Evolutionary conservation across 1,140 invertebrate genomes (phyloP).

Genomic region (Eciton burchellii): DNA sequence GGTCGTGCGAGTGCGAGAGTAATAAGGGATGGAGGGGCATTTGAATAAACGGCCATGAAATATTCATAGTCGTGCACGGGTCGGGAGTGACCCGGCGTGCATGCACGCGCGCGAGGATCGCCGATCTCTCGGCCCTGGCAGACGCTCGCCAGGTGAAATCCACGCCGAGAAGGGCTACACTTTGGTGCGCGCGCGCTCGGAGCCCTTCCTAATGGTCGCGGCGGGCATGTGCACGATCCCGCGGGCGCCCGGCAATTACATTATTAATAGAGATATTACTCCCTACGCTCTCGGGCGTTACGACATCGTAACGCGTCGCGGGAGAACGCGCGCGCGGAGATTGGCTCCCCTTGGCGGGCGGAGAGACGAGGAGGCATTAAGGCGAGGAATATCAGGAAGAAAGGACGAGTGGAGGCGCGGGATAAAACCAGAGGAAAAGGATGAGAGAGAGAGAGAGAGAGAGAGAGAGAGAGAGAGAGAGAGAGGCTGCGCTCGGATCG

Average conservation of each 20-base stretch:
- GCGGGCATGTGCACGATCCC: slow-evolving; percentile 74
- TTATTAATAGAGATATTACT: slow-evolving; percentile 82
- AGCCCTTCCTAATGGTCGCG: slow-evolving; percentile 72
- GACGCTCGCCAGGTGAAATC: slow-evolving; percentile 59
- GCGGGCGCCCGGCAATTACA: slow-evolving; percentile 76
- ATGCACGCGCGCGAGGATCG: slow-evolving; percentile 32
- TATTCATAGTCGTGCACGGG: slow-evolving; percentile 53
- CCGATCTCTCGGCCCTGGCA: slow-evolving; percentile 52
- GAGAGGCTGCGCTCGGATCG: slow-evolving; percentile 61
- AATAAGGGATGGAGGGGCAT: slow-evolving; percentile 22
- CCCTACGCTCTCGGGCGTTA: slow-evolving; percentile 71
- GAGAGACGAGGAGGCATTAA: background rate
- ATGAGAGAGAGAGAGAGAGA: background rate
- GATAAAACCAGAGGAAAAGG: slow-evolving; percentile 21
- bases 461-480: slow-evolving; percentile 12
- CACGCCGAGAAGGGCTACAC: slow-evolving; percentile 28
- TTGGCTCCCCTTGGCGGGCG: slow-evolving; percentile 29
- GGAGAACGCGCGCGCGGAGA: slow-evolving; percentile 67
- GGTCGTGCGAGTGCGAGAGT: slow-evolving; percentile 15
- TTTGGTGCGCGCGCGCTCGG: slow-evolving; percentile 9
- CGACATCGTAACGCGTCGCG: slow-evolving; percentile 72
- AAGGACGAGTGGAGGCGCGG: slow-evolving; percentile 2
- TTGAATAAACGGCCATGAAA: slow-evolving; percentile 55
- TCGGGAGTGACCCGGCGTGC: slow-evolving; percentile 36
- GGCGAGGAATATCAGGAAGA: background rate